Evolutionary conservation across 2,888 invertebrate species (phyloP).

Genomic region (Spodoptera exigua): DNA sequence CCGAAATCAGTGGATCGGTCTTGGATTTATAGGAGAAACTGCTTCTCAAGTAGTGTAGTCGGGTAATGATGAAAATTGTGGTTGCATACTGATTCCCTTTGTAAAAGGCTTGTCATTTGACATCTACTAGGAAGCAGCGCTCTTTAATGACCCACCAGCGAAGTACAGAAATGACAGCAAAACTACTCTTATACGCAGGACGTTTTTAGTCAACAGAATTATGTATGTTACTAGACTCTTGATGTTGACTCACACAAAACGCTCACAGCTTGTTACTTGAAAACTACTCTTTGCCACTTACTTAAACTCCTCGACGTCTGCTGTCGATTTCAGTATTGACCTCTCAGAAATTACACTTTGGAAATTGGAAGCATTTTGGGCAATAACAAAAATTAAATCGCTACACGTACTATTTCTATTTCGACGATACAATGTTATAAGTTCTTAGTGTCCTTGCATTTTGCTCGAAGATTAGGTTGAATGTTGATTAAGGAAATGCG

Average conservation of each 20-base stretch:
- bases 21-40: too few relatives aligned
- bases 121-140: too few relatives aligned
- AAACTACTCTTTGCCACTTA: conserved; percentile 48
- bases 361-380: conserved; percentile 46
- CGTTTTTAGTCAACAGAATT: too few relatives aligned
- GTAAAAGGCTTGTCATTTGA: too few relatives aligned
- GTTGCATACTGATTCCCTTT: too few relatives aligned
- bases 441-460: background rate
- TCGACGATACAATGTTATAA: conserved; percentile 1
- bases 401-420: conserved; percentile 16
- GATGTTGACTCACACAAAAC: too few relatives aligned
- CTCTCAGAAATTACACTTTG: conserved; percentile 50
- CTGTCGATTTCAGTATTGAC: conserved; percentile 66
- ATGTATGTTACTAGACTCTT: too few relatives aligned
- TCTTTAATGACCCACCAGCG: too few relatives aligned
- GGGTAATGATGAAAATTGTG: too few relatives aligned
- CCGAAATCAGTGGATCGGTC: too few relatives aligned
- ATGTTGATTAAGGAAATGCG: background rate
- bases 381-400: conserved; percentile 38
- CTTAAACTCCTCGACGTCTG: conserved; percentile 57
- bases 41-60: too few relatives aligned
- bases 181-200: too few relatives aligned
- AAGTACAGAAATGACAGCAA: background rate
- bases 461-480: background rate
- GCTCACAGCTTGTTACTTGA: conserved; percentile 46